These are phyloP conservation scores for Leptobrachium ailaonicum DNA, from an alignment of 2,113 vertebrate species.

Conservation along the genomic window DNA sequence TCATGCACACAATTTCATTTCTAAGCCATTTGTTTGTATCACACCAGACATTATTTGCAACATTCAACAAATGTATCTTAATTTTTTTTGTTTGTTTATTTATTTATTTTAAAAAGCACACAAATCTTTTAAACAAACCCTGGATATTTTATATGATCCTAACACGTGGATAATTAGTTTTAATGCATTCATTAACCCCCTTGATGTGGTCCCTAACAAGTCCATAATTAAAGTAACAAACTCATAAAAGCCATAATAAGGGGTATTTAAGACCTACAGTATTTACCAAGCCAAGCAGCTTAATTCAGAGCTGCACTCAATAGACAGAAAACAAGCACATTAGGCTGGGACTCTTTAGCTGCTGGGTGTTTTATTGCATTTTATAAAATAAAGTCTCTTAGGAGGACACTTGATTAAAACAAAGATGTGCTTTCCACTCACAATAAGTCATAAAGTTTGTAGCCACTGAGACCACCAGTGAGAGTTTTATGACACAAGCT, in stretches of 20 bases:
- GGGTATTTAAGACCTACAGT: constrained; percentile 74
- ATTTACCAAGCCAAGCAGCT: constrained; percentile 76
- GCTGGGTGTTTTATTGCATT: constrained; percentile 52
- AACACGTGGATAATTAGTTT: constrained; percentile 87
- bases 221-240: constrained; percentile 94
- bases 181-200: constrained; percentile 88
- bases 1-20: constrained; percentile 42
- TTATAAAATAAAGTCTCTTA: constrained; percentile 56
- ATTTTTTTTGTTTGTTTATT: constrained; percentile 45
- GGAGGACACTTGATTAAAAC: constrained; percentile 55
- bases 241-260: constrained; percentile 78
- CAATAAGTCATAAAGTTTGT: constrained; percentile 52
- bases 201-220: constrained; percentile 87
- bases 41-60: not conserved
- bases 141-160: constrained; percentile 79
- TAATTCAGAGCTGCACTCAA: constrained; percentile 70
- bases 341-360: constrained; percentile 22
- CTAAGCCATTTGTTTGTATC: constrained; percentile 34
- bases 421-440: constrained; percentile 15
- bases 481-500: constrained; percentile 68
- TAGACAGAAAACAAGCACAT: constrained; percentile 47
- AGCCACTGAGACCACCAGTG: constrained; percentile 52
- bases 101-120: constrained; percentile 56
- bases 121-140: constrained; percentile 62
- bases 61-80: not conserved